Conservation (phyloP, 2,113 vertebrate genomes). For the Pavo muticus region DNA sequence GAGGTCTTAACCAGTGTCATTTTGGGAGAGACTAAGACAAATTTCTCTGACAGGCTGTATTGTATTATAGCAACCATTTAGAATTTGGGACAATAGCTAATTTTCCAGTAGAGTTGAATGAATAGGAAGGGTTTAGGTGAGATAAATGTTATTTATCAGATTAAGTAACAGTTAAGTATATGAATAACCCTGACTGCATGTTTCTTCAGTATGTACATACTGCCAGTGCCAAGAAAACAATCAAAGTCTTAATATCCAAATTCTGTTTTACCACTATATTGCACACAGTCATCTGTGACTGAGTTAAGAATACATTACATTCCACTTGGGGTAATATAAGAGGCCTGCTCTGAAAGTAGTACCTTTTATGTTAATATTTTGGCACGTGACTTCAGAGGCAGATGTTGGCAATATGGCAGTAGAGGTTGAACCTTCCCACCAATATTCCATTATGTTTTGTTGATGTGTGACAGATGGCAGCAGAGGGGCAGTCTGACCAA, state of each 20-base stretch:
- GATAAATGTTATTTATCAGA: constrained; percentile 1
- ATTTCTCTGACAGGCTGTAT: background rate
- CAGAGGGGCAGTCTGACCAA: too few relatives aligned
- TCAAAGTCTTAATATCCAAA: background rate
- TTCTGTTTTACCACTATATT: background rate
- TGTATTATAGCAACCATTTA: background rate
- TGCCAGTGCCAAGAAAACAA: background rate
- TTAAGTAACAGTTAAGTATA: background rate
- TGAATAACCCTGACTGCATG: background rate
- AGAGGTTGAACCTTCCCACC: too few relatives aligned
- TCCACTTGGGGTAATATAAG: background rate
- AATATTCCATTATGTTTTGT: too few relatives aligned
- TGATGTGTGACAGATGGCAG: too few relatives aligned
- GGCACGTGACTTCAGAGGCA: too few relatives aligned
- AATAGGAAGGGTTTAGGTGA: background rate
- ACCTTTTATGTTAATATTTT: too few relatives aligned
- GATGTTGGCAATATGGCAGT: too few relatives aligned
- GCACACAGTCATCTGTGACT: background rate
- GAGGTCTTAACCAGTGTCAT: background rate
- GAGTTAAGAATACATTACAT: background rate
- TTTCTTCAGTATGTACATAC: rapidly evolving
- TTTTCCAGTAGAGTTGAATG: background rate
- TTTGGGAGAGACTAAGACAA: background rate
- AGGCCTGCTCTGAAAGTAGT: too few relatives aligned
- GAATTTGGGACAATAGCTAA: background rate